Evolutionary conservation across 2,888 invertebrate genomes (phyloP).

Genomic region (Laothoe populi): DNA sequence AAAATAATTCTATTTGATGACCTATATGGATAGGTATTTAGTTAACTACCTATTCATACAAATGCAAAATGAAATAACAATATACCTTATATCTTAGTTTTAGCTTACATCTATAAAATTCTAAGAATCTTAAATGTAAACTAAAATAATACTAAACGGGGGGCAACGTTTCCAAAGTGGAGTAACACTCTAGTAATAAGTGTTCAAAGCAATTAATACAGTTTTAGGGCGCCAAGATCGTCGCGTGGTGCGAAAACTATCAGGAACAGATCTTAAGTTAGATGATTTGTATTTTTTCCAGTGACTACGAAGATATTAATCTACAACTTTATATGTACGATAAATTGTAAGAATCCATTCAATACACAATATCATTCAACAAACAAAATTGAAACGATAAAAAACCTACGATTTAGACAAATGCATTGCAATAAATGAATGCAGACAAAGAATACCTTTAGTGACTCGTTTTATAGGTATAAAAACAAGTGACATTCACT

Average conservation of each 20-base stretch:
- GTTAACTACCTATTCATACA: no score
- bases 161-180: slow-evolving; percentile 53
- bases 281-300: slow-evolving; percentile 7
- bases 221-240: slow-evolving; percentile 64
- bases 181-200: slow-evolving; percentile 37
- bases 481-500: slow-evolving; percentile 19
- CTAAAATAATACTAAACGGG: slow-evolving; percentile 43
- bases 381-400: no score
- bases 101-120: background rate
- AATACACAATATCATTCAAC: background rate
- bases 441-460: background rate
- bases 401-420: background rate
- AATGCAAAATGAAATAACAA: no score
- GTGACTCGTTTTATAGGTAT: background rate
- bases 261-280: background rate
- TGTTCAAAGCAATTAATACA: slow-evolving; percentile 47
- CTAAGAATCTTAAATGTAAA: slow-evolving; percentile 31
- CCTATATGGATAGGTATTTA: no score
- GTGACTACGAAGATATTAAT: background rate
- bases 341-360: background rate
- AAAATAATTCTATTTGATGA: no score
- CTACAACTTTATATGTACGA: background rate
- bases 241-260: slow-evolving; percentile 49
- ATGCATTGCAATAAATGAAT: background rate
- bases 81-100: background rate